Evolutionary conservation across 1,140 invertebrate species (phyloP).

Genomic region (Drosophila pandora): DNA sequence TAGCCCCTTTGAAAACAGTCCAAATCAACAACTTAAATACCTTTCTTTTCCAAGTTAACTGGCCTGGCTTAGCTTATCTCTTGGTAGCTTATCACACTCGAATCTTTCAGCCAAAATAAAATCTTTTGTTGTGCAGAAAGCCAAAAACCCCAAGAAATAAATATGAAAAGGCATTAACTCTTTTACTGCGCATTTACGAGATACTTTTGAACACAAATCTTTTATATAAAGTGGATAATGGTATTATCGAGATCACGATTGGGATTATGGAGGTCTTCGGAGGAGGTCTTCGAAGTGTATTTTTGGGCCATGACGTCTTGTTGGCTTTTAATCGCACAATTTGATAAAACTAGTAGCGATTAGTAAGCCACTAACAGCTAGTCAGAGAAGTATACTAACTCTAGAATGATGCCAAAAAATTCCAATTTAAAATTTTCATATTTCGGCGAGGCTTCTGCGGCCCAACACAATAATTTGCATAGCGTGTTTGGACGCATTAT

Average conservation of each 20-base stretch:
- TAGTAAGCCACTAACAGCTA: conserved; percentile 9
- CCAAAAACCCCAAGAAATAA: conserved; percentile 20
- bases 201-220: conserved; percentile 22
- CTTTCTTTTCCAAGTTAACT: conserved; percentile 32
- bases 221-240: conserved; percentile 8
- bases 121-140: conserved; percentile 46
- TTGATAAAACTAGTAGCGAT: conserved; percentile 27
- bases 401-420: too few species aligned
- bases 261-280: conserved; percentile 14
- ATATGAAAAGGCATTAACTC: conserved; percentile 56
- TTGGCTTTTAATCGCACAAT: conserved; percentile 15
- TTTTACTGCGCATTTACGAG: conserved; percentile 52
- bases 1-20: background rate
- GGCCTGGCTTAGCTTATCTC: conserved; percentile 39
- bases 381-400: conserved; percentile 2
- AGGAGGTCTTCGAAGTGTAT: conserved; percentile 20
- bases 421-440: conserved; percentile 4
- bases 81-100: conserved; percentile 28
- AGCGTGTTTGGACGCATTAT: conserved; percentile 59
- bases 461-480: conserved; percentile 57
- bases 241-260: conserved; percentile 37
- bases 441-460: conserved; percentile 24
- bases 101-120: conserved; percentile 44
- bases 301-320: conserved; percentile 23
- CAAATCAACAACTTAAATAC: background rate